Conservation (phyloP, 2,113 vertebrate genomes). For the Indicator indicator region DNA sequence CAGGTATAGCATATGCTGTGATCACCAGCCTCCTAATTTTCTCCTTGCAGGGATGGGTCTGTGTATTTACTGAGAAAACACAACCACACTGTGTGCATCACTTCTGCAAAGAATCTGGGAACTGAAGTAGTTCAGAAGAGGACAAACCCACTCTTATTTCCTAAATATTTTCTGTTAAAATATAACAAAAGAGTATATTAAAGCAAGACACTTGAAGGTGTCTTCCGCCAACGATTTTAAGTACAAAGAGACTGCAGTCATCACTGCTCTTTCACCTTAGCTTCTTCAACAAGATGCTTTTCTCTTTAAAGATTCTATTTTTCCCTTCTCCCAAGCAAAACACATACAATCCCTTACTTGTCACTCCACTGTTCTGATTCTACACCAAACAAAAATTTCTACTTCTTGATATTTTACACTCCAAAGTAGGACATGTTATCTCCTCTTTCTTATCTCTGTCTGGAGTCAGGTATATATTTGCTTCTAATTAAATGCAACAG, state of each 20-base stretch:
- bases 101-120: background rate
- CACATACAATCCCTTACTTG: background rate
- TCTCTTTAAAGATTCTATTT: background rate
- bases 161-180: background rate
- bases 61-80: background rate
- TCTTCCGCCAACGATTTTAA: background rate
- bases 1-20: background rate
- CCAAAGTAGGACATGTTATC: constrained; percentile 22
- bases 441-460: constrained; percentile 43
- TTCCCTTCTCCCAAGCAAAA: background rate
- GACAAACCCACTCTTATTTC: background rate
- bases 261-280: background rate
- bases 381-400: background rate
- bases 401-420: constrained; percentile 18
- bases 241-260: constrained; percentile 8
- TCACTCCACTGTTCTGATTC: background rate
- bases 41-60: background rate
- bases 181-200: background rate
- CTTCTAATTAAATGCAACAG: constrained; percentile 45
- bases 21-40: background rate
- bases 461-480: constrained; percentile 41
- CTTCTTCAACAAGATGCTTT: background rate
- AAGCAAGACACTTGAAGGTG: constrained; percentile 1
- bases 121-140: background rate
- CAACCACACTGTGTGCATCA: background rate